Percentiles rank a stretch among this genome's conserved stretches.
Evolutionary conservation across 2,113 vertebrate species (phyloP).

Genomic region (Chloropsis cyanopogon): DNA sequence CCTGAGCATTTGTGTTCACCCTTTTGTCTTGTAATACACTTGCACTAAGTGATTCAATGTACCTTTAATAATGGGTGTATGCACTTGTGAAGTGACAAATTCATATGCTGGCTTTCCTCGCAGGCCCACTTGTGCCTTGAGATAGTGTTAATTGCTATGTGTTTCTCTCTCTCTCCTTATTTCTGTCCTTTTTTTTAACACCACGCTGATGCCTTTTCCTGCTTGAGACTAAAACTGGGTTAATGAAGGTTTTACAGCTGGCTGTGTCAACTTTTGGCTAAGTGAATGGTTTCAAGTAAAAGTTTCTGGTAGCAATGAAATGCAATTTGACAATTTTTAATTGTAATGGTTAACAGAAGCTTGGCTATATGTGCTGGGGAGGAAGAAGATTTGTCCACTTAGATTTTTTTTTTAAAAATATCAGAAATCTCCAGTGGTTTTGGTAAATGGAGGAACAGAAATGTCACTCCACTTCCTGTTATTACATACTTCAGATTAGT

Average conservation of each 20-base stretch:
- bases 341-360: background rate
- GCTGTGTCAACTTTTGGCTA: background rate
- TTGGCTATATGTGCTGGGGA: background rate
- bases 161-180: background rate
- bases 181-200: background rate
- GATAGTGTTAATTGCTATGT: background rate
- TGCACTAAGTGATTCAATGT: background rate
- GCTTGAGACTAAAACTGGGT: background rate
- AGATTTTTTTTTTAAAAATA: background rate
- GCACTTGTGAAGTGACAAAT: background rate
- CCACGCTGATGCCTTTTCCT: background rate
- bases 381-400: background rate
- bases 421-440: background rate
- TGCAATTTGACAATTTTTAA: background rate
- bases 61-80: background rate
- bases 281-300: background rate
- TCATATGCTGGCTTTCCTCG: background rate
- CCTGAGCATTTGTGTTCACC: background rate
- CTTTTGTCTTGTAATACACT: background rate
- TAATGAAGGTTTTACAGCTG: background rate
- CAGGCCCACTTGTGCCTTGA: background rate
- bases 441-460: background rate
- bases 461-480: background rate
- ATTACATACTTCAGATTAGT: background rate
- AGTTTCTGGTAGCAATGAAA: background rate